Percentiles rank a stretch among this genome's conserved stretches.
These are phyloP conservation scores for Coryphaenoides rupestris DNA, from an alignment of 2,113 vertebrate genomes.

Conservation along the genomic window DNA sequence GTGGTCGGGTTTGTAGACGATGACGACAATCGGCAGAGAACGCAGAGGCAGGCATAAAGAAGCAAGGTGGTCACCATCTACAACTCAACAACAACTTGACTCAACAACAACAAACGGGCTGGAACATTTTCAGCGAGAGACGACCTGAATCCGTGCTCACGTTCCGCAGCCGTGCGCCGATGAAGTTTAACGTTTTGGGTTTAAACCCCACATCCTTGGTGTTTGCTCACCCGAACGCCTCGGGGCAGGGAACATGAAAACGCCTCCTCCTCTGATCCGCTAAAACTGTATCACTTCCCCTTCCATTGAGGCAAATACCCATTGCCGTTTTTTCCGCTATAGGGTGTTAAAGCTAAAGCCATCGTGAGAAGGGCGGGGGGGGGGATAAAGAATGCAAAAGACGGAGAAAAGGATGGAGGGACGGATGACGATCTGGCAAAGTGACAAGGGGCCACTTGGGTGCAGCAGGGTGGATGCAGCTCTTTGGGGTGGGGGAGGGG, in stretches of 20 bases:
- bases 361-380: slow-evolving; percentile 35
- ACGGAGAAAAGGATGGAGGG: slow-evolving; percentile 35
- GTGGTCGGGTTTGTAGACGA: too few relatives aligned
- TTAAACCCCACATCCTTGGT: slow-evolving; percentile 45
- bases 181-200: background rate
- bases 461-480: too few relatives aligned
- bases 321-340: slow-evolving; percentile 26
- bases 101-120: too few relatives aligned
- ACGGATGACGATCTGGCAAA: slow-evolving; percentile 51
- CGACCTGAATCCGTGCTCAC: background rate
- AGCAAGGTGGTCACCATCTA: background rate
- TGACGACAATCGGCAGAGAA: background rate
- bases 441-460: slow-evolving; percentile 47
- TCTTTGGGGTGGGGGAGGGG: slow-evolving; percentile 14
- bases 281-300: slow-evolving; percentile 43
- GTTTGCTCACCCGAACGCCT: background rate
- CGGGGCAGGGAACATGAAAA: slow-evolving; percentile 18
- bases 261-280: slow-evolving; percentile 34
- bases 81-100: background rate
- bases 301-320: slow-evolving; percentile 30
- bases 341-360: slow-evolving; percentile 29
- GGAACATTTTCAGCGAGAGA: background rate
- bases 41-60: background rate
- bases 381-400: slow-evolving; percentile 32
- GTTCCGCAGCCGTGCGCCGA: background rate